These are phyloP conservation scores for Sylvia atricapilla DNA, from an alignment of 2,113 vertebrate species.

Conservation along the genomic window DNA sequence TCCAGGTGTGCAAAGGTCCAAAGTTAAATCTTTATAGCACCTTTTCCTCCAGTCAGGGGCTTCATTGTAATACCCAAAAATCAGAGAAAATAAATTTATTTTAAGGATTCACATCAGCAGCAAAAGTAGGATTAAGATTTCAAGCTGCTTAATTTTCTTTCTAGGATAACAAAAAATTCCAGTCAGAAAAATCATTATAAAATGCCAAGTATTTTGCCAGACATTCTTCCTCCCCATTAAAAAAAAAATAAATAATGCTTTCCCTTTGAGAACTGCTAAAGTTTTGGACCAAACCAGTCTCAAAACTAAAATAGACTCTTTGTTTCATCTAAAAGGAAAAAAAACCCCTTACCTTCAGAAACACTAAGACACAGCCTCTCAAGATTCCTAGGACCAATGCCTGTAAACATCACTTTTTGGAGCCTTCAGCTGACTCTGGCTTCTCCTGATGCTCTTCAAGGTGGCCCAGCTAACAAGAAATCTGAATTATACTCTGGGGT, in stretches of 20 bases:
- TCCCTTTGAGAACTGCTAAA: neutral
- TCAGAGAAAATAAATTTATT: neutral
- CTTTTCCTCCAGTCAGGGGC: neutral
- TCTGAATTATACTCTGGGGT: neutral
- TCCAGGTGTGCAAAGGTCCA: neutral
- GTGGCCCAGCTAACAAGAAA: neutral
- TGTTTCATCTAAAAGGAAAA: neutral
- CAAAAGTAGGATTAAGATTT: neutral
- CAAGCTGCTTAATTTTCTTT: neutral
- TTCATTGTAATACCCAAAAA: neutral
- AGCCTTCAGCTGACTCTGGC: neutral
- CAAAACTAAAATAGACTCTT: neutral
- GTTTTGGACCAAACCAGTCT: neutral
- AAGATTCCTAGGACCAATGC: neutral
- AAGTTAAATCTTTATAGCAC: neutral
- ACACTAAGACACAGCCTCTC: neutral
- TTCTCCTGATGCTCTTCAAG: neutral
- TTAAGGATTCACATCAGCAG: neutral
- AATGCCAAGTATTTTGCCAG: neutral
- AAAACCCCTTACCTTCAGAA: neutral
- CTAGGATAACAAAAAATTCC: neutral
- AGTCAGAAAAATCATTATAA: neutral
- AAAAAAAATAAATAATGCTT: neutral
- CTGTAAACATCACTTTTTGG: neutral
- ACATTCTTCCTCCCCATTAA: fast-evolving